These are phyloP conservation scores for Heterohyrax brucei DNA, from an alignment of 2,797 vertebrate genomes.

Conservation along the genomic window DNA sequence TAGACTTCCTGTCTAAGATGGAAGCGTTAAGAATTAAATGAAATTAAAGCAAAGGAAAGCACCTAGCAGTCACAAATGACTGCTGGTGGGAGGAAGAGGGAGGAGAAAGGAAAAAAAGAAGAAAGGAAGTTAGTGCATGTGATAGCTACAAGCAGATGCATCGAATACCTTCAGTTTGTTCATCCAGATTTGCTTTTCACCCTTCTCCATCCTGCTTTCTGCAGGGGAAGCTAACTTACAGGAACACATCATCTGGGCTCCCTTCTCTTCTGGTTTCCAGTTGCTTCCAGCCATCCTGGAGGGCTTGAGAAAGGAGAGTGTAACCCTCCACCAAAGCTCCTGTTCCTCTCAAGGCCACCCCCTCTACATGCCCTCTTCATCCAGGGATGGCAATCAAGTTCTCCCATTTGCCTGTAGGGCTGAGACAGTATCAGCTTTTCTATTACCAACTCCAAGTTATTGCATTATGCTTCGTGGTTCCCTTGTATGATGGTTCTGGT, in stretches of 20 bases:
- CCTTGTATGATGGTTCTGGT: too few species aligned
- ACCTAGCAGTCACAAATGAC: background rate
- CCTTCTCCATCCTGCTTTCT: background rate
- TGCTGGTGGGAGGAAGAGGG: background rate
- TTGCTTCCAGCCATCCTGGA: too few species aligned
- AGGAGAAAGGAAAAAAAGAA: too few species aligned
- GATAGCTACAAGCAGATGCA: background rate
- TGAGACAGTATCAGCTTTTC: too few species aligned
- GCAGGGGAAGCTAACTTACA: background rate
- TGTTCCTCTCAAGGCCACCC: background rate
- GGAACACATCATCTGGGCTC: background rate
- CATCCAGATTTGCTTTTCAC: background rate
- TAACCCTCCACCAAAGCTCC: background rate
- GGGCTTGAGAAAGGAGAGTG: accelerated
- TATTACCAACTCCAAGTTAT: background rate
- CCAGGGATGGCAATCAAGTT: background rate
- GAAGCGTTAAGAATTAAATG: background rate
- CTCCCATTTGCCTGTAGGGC: background rate
- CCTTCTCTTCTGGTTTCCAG: background rate
- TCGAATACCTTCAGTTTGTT: background rate
- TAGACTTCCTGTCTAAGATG: background rate
- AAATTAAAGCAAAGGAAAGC: background rate
- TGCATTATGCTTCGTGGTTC: background rate
- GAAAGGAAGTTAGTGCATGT: background rate
- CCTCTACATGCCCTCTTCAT: background rate